Evolutionary conservation across 2,113 vertebrate species (phyloP), one percentile per base, ranked within the genome.

Genomic region (Ictidomys tridecemlineatus): DNA sequence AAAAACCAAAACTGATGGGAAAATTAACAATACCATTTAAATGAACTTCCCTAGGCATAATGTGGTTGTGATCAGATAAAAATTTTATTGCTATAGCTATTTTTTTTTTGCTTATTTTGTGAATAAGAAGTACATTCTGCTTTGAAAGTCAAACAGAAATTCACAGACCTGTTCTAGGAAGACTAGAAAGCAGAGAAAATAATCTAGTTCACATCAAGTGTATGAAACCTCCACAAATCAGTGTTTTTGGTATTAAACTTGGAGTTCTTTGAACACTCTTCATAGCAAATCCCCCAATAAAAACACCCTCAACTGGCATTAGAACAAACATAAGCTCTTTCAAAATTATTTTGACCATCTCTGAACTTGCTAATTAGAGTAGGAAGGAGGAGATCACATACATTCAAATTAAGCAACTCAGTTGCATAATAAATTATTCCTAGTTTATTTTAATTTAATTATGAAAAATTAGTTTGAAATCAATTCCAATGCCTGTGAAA

Each of bases 371-470:
- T 90, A 87, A 90, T 74, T 82, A 96, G 58, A 88, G 10, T 74
- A 17, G 42, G 56, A 65, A 10, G 5, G 4, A 8, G 28, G 39
- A 67, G 18, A n/a, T 91, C 24, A 61, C 89, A 17, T 70, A 48
- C 74, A 53, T 70, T 95, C 85, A 91, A 87, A 89, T 48, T 39
- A 48, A 95, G 11, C 12, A 28, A 78, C 4, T 70, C 83, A 79
- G 32, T 83, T 97, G 83, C 42, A 58, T 69, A 82, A 95, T 85
- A 28, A 97, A 85, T 94, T 73, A 74, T 85, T 95, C 51, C n/a
- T 74, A 74, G 93, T 94, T 90, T 89, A 63, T 95, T 94, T 97
- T 89, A 93, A 96, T 91, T 90, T 67, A 96, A 87, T 93, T 93
- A 77, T 91, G 65, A 28, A 95, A 79, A 88, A 82, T 53, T 61